Percentiles rank a stretch among this genome's conserved stretches.
These are phyloP conservation scores for Exaiptasia diaphana DNA, from an alignment of 64 coral and sea anemone genomes.

Conservation along the genomic window DNA sequence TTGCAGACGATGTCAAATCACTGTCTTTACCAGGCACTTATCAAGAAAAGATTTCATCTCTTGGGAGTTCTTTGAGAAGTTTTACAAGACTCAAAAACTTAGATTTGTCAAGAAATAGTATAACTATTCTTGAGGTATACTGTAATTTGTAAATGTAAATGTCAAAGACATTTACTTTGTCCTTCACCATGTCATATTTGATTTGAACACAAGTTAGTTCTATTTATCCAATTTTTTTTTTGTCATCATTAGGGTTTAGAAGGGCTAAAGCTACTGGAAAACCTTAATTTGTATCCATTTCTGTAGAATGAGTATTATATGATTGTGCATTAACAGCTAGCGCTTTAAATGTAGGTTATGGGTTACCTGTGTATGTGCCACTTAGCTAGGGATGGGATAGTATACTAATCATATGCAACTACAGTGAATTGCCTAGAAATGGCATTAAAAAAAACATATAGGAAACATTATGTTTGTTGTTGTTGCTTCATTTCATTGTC, in stretches of 20 bases:
- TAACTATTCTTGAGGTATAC: conserved; percentile 66
- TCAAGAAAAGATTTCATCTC: conserved; percentile 81
- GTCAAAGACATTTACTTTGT: background rate
- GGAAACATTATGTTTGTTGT: too few species aligned
- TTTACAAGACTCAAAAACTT: conserved; percentile 87
- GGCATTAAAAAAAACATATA: too few species aligned
- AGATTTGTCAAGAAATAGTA: conserved; percentile 85
- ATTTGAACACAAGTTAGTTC: background rate
- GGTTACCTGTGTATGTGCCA: too few species aligned
- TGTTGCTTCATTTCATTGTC: too few species aligned
- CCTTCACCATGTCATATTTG: background rate
- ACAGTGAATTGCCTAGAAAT: too few species aligned
- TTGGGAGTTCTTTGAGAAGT: conserved; percentile 64
- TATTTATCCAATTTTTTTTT: background rate
- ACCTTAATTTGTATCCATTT: conserved; percentile 94
- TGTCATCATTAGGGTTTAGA: conserved; percentile 62
- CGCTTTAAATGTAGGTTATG: too few species aligned
- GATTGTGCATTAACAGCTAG: background rate
- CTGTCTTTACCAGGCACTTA: conserved; percentile 90
- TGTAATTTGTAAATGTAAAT: background rate
- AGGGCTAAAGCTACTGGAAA: conserved; percentile 63
- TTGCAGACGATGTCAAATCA: conserved; percentile 95
- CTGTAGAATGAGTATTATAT: background rate
- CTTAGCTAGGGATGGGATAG: too few species aligned
- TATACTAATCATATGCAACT: too few species aligned